These are phyloP conservation scores for Tapera naevia DNA, from an alignment of 2,797 vertebrate genomes.

Conservation along the genomic window DNA sequence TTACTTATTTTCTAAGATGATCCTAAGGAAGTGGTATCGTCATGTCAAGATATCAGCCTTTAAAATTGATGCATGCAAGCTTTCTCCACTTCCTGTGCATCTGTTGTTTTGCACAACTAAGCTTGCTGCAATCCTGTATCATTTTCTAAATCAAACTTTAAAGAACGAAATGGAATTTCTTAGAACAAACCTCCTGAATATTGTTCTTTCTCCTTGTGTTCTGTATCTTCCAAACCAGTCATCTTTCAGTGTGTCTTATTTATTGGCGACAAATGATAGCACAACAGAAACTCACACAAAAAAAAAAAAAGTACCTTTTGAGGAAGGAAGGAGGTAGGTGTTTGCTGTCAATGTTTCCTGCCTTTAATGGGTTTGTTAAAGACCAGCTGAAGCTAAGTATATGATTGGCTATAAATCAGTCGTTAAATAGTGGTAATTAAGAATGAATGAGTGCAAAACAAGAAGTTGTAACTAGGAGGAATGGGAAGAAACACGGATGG, in stretches of 20 bases:
- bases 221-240: background rate
- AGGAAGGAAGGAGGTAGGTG: background rate
- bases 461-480: constrained; percentile 22
- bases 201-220: background rate
- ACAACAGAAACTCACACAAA: background rate
- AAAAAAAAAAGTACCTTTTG: background rate
- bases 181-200: background rate
- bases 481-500: constrained; percentile 16
- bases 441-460: constrained; percentile 21
- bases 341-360: constrained; percentile 27
- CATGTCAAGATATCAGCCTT: background rate
- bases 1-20: background rate
- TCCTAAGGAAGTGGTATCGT: background rate
- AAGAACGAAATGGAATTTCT: background rate
- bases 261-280: background rate
- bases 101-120: background rate
- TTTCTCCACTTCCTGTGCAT: constrained; percentile 18
- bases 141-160: background rate
- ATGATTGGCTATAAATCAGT: constrained; percentile 36
- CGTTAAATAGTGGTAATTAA: constrained; percentile 28
- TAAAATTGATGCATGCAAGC: background rate
- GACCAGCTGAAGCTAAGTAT: constrained; percentile 23
- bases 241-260: background rate
- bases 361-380: constrained; percentile 32
- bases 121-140: background rate